Conservation (phyloP, 1,140 invertebrate species). For the Leptinotarsa defecta region DNA sequence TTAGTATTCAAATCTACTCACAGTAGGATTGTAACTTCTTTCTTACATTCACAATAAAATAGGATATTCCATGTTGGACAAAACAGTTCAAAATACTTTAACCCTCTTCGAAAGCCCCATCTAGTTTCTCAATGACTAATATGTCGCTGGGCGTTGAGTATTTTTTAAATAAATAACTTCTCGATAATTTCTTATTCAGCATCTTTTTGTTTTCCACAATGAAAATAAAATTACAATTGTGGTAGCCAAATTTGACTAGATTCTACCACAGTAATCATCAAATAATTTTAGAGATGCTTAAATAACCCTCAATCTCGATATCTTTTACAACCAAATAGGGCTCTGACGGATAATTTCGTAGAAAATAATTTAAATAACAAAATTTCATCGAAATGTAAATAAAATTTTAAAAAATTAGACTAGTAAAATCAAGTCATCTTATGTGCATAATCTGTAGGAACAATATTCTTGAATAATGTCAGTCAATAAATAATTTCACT, state of each 20-base stretch:
- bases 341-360: background rate
- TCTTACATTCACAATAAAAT: background rate
- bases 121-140: too few relatives aligned
- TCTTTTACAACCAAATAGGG: too few relatives aligned
- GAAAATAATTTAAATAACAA: background rate
- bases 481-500: too few relatives aligned
- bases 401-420: background rate
- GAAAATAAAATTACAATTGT: background rate
- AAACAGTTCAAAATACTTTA: background rate
- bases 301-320: too few relatives aligned
- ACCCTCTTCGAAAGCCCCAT: too few relatives aligned
- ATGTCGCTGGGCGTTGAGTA: too few relatives aligned
- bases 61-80: background rate
- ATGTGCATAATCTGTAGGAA: background rate
- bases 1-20: too few relatives aligned
- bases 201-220: too few relatives aligned
- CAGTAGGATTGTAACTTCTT: too few relatives aligned
- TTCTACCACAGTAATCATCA: background rate
- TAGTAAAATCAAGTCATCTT: background rate
- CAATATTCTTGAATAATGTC: background rate
- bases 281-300: background rate
- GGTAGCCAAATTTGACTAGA: slow-evolving; percentile 5
- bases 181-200: too few relatives aligned
- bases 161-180: too few relatives aligned
- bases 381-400: too few relatives aligned